Evolutionary conservation across 2,113 vertebrate genomes (phyloP), one percentile per base, ranked within the genome.

Genomic region (Cyrtonyx montezumae): DNA sequence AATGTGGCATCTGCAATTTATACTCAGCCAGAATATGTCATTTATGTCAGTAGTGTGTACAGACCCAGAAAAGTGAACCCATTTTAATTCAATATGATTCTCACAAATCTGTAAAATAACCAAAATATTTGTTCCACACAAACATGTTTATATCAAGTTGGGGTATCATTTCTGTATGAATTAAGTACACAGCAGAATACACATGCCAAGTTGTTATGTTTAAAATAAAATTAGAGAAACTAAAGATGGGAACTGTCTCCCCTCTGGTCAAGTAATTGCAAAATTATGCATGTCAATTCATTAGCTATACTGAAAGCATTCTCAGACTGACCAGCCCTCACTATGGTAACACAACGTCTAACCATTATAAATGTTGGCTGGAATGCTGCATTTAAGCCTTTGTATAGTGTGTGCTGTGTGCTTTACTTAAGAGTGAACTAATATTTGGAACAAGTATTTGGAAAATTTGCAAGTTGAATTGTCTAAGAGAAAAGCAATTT

Each of bases 251-350:
- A 91, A 49, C 58, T 46, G 12, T 63, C 40, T 93, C 74, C 10
- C 34, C 26, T 78, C 28, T 76, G 66, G 73, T 79, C 69, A 90
- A 91, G 34, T 85, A 88, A 73, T 81, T 87, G 53, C 3, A 9
- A 81, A 90, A 95, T 88, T 88, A 93, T 75, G 61, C 49, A 37
- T 90, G 30, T 63, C 34, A 71, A 59, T 84, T 93, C 76, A 81
- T 95, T 84, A 88, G 34, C 22, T 86, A 25, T 68, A 90, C 51
- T 73, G 88, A 88, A 94, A 94, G 11, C 74, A 81, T 91, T 93
- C 86, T 70, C 77, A 91, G 69, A 91, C 73, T 93, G 65, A 83
- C 65, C 83, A 78, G 74, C 67, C 81, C 40, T 90, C 88, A 76
- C 90, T 92, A 45, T 70, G 59, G 77, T 81, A 61, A 79, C 59